These are phyloP conservation scores for Vireo altiloquus DNA, from an alignment of 2,113 vertebrate genomes.

Conservation along the genomic window DNA sequence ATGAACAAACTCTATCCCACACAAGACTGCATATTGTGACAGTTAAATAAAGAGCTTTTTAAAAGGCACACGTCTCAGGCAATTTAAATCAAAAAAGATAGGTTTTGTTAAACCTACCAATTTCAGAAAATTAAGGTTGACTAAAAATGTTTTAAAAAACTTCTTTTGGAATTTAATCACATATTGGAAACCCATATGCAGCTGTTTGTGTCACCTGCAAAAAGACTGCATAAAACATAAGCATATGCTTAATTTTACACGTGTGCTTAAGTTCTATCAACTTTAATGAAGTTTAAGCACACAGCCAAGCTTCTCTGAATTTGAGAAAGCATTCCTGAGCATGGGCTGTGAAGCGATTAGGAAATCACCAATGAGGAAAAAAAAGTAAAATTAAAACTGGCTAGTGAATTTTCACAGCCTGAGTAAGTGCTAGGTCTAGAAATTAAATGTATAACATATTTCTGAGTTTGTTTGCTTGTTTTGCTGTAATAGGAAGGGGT, in stretches of 20 bases:
- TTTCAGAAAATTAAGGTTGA: constrained; percentile 67
- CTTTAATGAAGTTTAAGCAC: constrained; percentile 26
- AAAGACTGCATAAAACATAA: constrained; percentile 10
- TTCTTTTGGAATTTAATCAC: constrained; percentile 58
- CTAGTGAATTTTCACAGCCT: not conserved
- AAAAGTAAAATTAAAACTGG: not conserved
- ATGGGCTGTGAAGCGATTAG: not conserved
- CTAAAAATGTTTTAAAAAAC: constrained; percentile 57
- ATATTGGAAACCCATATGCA: constrained; percentile 43
- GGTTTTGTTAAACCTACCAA: constrained; percentile 64
- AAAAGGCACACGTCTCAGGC: constrained; percentile 45
- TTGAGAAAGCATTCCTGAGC: not conserved
- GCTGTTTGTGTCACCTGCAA: constrained; percentile 58
- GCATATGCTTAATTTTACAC: constrained; percentile 47
- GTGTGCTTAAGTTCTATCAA: constrained; percentile 28
- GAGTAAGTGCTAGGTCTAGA: not conserved
- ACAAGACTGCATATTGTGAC: constrained; percentile 58
- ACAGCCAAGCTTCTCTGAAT: not conserved
- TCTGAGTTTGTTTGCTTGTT: constrained; percentile 44
- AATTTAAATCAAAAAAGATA: constrained; percentile 67
- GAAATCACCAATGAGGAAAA: not conserved
- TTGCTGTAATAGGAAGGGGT: not conserved
- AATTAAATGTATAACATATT: constrained; percentile 24
- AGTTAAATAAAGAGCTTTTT: constrained; percentile 59
- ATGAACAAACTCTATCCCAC: constrained; percentile 49